Evolutionary conservation across 1,140 invertebrate genomes (phyloP), one percentile per base, ranked within the genome.

Genomic region (Aphidius ervi): DNA sequence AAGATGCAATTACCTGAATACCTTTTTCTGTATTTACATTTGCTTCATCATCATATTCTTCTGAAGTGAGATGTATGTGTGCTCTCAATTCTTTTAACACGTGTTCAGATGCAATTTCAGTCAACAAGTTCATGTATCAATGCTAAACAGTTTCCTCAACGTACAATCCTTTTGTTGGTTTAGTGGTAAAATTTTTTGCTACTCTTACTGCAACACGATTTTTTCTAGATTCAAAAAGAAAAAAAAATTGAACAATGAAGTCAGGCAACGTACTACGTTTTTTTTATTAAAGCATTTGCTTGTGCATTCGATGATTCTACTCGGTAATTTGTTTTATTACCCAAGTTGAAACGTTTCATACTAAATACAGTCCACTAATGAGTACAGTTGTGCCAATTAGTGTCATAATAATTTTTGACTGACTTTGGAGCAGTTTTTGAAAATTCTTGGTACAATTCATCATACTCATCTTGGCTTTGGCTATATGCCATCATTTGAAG

Each of bases 281-380:
- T 5, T 42, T 9, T 7, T 7, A 59, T 23, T 0, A 67, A 48
- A 9, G 54, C 37, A 46, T 67, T 67, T 7, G 63, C 58, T 65
- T 65, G 65, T 4, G 6, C 41, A 49, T 65, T 65, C 6, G 62
- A 6, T 1, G 56, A 56, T 52, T 67, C 64, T 5, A 67, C 8
- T 45, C 62, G 40, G 10, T 67, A 65, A 46, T 65, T 67, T 0
- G 64, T 65, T 8, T 55, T 55, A 41, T 65, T 67, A 9, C 49
- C 10, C 16, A 65, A 64, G 55, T 63, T 65, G 31, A 9, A 43
- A 47, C 52, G 10, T 37, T 45, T 43, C 5, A 62, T 55, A 42
- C 31, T 58, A 23, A 23, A 52, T 42, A 40, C 40, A 3, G 56
- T 59, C 61, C 64, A 63, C 3, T 65, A 58, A n/a, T 47, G 23